Conservation (phyloP, 2,888 invertebrate genomes). For the Philopedon plagiatum region DNA sequence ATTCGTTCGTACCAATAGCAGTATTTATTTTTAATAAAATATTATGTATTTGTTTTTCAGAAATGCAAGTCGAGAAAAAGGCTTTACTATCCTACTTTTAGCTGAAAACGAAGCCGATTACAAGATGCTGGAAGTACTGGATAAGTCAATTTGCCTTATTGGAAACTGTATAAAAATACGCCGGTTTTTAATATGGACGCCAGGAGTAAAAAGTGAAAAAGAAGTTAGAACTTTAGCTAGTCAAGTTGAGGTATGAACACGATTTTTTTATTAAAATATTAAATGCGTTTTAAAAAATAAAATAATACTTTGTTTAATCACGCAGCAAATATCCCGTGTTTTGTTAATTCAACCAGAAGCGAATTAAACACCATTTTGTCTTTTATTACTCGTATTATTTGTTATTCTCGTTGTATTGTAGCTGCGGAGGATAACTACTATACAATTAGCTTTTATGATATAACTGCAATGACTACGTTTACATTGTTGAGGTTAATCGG, state of each 20-base stretch:
- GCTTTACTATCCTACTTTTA: constrained; percentile 70
- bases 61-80: constrained; percentile 67
- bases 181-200: constrained; percentile 66
- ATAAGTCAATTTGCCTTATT: constrained; percentile 69
- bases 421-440: not conserved
- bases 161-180: constrained; percentile 65
- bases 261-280: no score
- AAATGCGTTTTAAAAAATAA: no score
- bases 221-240: constrained; percentile 60
- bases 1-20: no score
- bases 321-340: no score
- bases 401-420: not conserved
- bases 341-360: no score
- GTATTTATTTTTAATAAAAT: no score
- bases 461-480: not conserved
- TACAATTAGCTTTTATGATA: not conserved
- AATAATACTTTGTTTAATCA: no score
- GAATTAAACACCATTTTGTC: no score
- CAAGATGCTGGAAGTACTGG: constrained; percentile 69
- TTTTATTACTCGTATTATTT: not conserved
- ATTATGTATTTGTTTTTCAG: constrained; percentile 62
- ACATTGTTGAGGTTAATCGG: not conserved
- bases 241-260: constrained; percentile 64
- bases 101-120: constrained; percentile 69
- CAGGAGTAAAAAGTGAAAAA: constrained; percentile 57